phyloP scores from a whole-genome alignment of 2,797 vertebrate species.

The Cottoperca gobio region DNA sequence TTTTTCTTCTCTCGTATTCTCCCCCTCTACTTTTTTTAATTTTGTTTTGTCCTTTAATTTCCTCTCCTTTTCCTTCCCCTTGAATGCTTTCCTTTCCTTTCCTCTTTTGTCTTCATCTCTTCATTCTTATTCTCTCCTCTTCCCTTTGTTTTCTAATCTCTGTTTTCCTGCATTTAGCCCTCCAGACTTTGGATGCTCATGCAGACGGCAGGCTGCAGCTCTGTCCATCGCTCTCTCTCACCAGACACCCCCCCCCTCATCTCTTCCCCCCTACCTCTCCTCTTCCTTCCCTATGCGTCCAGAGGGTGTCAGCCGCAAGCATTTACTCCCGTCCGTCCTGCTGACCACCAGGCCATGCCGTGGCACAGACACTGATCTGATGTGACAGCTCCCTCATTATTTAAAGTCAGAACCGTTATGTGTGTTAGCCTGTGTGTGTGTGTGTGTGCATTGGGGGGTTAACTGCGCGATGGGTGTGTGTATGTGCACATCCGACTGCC shows the following conservation, averaged over 20 bases:
- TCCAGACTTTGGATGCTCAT: conserved; percentile 32
- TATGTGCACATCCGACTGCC: conserved; percentile 33
- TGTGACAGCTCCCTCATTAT: conserved; percentile 86
- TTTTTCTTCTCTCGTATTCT: neutral
- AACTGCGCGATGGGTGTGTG: conserved; percentile 28
- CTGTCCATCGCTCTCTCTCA: conserved; percentile 37
- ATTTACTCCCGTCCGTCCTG: conserved; percentile 67
- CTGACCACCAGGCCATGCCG: conserved; percentile 79
- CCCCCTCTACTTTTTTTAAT: neutral
- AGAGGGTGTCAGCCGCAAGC: conserved; percentile 70
- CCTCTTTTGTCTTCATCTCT: neutral
- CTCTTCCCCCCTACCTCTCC: neutral
- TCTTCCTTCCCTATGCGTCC: conserved; percentile 55
- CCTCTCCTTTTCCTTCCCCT: neutral
- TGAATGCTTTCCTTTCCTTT: no score
- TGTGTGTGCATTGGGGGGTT: conserved; percentile 22
- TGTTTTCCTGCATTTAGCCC: conserved; percentile 23
- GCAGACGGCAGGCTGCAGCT: conserved; percentile 49
- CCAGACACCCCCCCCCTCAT: conserved; percentile 9
- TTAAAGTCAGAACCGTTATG: conserved; percentile 76
- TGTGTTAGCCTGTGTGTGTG: conserved; percentile 47
- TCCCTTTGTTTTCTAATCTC: neutral
- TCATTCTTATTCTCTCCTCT: neutral
- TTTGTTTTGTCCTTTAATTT: neutral
- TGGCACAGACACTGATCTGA: conserved; percentile 73